Base-by-base conservation (phyloP, 2,797 vertebrate genomes). In the Periophthalmus magnuspinnatus region DNA sequence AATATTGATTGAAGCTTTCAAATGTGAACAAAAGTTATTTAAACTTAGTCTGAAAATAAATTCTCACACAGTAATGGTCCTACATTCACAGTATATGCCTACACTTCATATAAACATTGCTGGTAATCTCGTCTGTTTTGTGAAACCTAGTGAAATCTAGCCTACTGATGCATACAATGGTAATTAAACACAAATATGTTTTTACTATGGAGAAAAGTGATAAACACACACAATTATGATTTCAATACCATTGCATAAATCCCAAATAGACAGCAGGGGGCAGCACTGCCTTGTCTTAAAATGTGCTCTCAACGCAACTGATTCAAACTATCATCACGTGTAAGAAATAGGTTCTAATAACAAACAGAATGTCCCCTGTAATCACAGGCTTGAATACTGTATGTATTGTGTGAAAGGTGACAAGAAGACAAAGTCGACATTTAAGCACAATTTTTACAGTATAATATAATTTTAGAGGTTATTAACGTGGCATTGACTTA, bases 211-310 rank as follows among this genome's bases (percentile, higher is more conserved):
- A 79, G 68, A 38, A 28, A 75, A 60, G 68, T 69, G 67, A 77
- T 82, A 75, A 82, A 78, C 65, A 80, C 16, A 71, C 52, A 54
- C 68, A 47, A 45, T 45, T 63, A 36, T 32, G 14, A 32, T 28
- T 16, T 57, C 55, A 57, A 14, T 24, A 14, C 24, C 55, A 56
- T 45, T 54, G 61, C 2, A 24, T 21, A 22, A 74, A 45, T 45
- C 66, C 45, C 38, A 63, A 76, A 76, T 70, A 50, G 45, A 55
- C 90, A 88, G 77, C 74, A 93, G 93, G 78, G 72, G 91, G 92
- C 88, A 91, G 90, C 88, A 87, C 61, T 14, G 56, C 68, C 47
- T 84, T 36, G 60, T 8, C 55, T 45, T 36, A 13, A 63, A 63
- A 63, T 8, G 14, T 63, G 34, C 59, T 21, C 19, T 5, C 21